phyloP scores from a whole-genome alignment of 1,140 invertebrate genomes.

The Bombus sylvicola region DNA sequence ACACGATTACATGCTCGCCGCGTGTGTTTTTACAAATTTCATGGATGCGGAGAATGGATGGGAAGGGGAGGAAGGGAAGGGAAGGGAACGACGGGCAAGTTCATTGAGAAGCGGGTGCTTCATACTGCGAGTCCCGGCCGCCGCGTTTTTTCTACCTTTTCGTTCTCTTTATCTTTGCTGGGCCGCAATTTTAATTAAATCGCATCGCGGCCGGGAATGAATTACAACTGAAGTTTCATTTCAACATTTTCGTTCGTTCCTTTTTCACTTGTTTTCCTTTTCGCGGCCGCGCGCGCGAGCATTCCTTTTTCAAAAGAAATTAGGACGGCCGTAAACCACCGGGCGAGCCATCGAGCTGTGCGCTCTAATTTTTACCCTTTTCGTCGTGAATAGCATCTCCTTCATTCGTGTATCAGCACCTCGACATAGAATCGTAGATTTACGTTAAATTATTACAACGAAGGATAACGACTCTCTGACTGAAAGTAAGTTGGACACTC shows the following conservation, averaged over 20 bases:
- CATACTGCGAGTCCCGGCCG: background rate
- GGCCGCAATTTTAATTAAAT: slow-evolving; percentile 54
- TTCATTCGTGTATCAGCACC: background rate
- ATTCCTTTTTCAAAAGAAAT: slow-evolving; percentile 14
- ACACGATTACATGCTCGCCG: background rate
- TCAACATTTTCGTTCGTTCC: slow-evolving; percentile 38
- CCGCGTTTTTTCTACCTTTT: slow-evolving; percentile 1
- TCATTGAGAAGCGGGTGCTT: slow-evolving; percentile 38
- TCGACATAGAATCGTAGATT: background rate
- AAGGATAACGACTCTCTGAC: background rate
- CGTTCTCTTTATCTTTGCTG: slow-evolving; percentile 24
- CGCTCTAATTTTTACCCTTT: slow-evolving; percentile 27
- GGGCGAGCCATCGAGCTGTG: slow-evolving; percentile 36
- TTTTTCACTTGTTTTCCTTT: slow-evolving; percentile 1
- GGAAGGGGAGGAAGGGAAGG: background rate
- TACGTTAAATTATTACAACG: background rate
- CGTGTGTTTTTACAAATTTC: slow-evolving; percentile 14
- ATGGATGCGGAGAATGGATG: background rate
- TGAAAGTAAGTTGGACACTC: background rate
- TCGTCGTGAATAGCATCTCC: slow-evolving; percentile 6
- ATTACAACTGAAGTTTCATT: slow-evolving; percentile 54
- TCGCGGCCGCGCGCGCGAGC: background rate
- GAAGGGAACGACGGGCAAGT: background rate
- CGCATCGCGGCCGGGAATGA: slow-evolving; percentile 46
- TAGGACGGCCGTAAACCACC: slow-evolving; percentile 16